Evolutionary conservation across 2,113 vertebrate genomes (phyloP), one percentile per base, ranked within the genome.

Genomic region (Acrocephalus arundinaceus): DNA sequence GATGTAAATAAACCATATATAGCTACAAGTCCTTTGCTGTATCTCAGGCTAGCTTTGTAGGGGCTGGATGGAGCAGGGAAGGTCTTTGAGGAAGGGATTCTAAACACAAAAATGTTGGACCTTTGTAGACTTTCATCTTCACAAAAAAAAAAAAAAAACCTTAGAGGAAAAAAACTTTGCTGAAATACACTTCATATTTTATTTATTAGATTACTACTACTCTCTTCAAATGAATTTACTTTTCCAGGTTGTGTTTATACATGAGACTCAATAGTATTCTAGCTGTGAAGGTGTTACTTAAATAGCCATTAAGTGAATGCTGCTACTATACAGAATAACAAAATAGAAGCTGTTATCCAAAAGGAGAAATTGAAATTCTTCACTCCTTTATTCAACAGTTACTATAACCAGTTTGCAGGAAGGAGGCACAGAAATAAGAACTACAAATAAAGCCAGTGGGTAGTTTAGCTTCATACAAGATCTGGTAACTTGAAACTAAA

Each of bases 381-480:
- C 46, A 52, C 5, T 57, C 35, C 76, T 94, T 82, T 89, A 76
- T 93, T 94, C 73, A 93, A 90, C 51, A 93, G 88, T 82, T 89
- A 92, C 49, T 91, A 31, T 15, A 84, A 49, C 17, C 31, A 78
- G 59, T 68, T 95, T 77, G 25, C 7, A 16, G 39, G 81, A 51
- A 97, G 30, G 20, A 21, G 15, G 49, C 15, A 15, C 1, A 13
- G 58, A 90, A 95, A 87, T 94, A 93, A 95, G 82, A 92, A 58
- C 85, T 49, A 92, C 82, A 94, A 96, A 96, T 91, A 96, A 93
- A 94, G 94, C 85, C 94, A 95, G 83, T 68, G 85, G 76, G 68
- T 95, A 95, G 89, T 94, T 96, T 71, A 94, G 88, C 74, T 96
- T 97, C 91, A 95, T 85, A 89, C 17, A 89, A 77, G 58, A 89